Percentiles rank a stretch among this genome's conserved stretches.
phyloP scores from a whole-genome alignment of 2,797 vertebrate species.

The Poecilia wingei region DNA sequence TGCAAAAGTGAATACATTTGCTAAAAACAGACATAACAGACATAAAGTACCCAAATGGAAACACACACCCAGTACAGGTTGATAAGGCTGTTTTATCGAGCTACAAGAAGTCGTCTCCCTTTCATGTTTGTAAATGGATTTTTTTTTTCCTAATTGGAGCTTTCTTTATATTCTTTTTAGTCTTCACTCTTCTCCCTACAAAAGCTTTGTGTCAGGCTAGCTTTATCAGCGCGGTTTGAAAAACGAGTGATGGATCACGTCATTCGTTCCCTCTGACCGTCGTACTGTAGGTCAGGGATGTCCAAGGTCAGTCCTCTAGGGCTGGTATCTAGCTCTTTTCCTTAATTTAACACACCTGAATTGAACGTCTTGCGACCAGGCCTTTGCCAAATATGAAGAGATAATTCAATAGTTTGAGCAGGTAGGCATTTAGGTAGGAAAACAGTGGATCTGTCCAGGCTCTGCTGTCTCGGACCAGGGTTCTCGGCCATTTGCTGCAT shows the following conservation, averaged over 20 bases:
- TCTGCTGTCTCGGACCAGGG: too few relatives aligned
- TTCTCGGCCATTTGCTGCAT: too few relatives aligned
- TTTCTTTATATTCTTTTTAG: slow-evolving; percentile 54
- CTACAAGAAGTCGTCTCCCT: slow-evolving; percentile 66
- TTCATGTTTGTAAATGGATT: slow-evolving; percentile 72
- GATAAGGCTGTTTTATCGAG: slow-evolving; percentile 62
- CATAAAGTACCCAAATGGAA: slow-evolving; percentile 66
- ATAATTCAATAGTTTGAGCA: not conserved
- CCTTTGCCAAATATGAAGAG: not conserved
- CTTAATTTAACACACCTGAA: not conserved
- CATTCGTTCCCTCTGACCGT: slow-evolving; percentile 31
- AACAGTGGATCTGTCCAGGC: too few relatives aligned
- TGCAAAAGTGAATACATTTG: slow-evolving; percentile 61
- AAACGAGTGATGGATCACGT: slow-evolving; percentile 43
- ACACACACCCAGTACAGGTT: slow-evolving; percentile 34
- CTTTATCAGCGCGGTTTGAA: slow-evolving; percentile 55
- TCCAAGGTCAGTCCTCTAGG: not conserved
- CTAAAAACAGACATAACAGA: slow-evolving; percentile 63
- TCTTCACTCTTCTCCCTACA: slow-evolving; percentile 47
- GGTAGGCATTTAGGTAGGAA: not conserved
- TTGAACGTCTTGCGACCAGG: not conserved
- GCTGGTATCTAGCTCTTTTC: not conserved
- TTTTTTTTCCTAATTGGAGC: slow-evolving; percentile 49
- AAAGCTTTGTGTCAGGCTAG: slow-evolving; percentile 73
- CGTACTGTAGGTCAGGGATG: not conserved